Conservation (phyloP, 1,140 invertebrate genomes). For the Brachionus asplanchnoidis region DNA sequence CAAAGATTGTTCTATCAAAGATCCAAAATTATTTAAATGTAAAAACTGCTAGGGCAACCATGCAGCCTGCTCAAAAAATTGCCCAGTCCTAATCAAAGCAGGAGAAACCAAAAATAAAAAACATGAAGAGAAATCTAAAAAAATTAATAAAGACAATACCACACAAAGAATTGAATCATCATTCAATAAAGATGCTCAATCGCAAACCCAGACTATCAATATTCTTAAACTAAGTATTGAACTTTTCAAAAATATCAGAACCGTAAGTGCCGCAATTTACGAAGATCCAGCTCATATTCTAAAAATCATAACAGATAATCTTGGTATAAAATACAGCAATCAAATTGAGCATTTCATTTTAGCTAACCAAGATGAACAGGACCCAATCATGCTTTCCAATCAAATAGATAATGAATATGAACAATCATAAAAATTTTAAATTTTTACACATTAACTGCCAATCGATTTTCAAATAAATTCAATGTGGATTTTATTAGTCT, state of each 20-base stretch:
- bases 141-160: background rate
- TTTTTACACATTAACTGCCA: background rate
- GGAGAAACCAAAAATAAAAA: too few relatives aligned
- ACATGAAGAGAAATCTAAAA: too few relatives aligned
- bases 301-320: background rate
- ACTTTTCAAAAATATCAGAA: background rate
- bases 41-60: too few relatives aligned
- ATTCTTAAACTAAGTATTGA: too few relatives aligned
- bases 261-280: background rate
- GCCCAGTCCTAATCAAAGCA: too few relatives aligned
- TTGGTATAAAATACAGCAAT: background rate
- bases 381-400: background rate
- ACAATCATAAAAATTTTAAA: background rate
- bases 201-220: too few relatives aligned
- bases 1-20: too few relatives aligned
- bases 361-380: background rate
- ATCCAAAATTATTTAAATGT: too few relatives aligned
- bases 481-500: background rate
- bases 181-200: too few relatives aligned
- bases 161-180: too few relatives aligned
- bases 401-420: background rate
- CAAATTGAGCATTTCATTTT: background rate
- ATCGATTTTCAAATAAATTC: background rate
- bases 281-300: background rate
- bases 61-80: too few relatives aligned